Percentiles rank a stretch among this genome's conserved stretches.
These are phyloP conservation scores for Tachina lurida DNA, from an alignment of 2,888 invertebrate species.

Conservation along the genomic window DNA sequence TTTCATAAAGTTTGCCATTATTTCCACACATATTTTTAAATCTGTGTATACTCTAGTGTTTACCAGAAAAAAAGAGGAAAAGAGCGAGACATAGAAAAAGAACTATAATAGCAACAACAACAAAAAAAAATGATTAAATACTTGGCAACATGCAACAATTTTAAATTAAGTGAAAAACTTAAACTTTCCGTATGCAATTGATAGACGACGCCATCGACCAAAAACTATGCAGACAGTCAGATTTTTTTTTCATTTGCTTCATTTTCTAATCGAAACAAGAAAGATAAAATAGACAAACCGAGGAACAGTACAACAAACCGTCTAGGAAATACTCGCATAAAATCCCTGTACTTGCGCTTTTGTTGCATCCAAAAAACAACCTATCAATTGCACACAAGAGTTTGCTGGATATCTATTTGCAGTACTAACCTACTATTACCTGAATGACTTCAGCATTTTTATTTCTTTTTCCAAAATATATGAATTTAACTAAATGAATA, in stretches of 20 bases:
- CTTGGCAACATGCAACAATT: constrained; percentile 71
- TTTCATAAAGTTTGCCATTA: constrained; percentile 17
- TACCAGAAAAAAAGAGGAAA: constrained; percentile 20
- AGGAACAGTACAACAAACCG: constrained; percentile 32
- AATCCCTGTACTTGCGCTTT: constrained; percentile 50
- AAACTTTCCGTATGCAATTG: constrained; percentile 62
- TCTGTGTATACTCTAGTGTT: neutral
- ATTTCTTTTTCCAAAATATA: too few species aligned
- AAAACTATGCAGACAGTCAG: constrained; percentile 68
- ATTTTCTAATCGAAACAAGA: constrained; percentile 43
- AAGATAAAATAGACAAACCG: constrained; percentile 54
- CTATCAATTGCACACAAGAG: too few species aligned
- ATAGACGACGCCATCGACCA: constrained; percentile 69
- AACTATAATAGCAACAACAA: neutral
- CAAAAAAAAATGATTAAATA: constrained; percentile 64
- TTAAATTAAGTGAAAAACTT: constrained; percentile 68
- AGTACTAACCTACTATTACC: too few species aligned
- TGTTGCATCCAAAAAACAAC: neutral
- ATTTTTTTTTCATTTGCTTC: constrained; percentile 31
- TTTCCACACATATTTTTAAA: constrained; percentile 3
- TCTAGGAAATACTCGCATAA: constrained; percentile 45
- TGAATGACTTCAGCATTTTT: too few species aligned
- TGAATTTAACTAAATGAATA: too few species aligned
- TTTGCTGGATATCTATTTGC: too few species aligned
- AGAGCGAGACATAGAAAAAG: constrained; percentile 20